phyloP scores from a whole-genome alignment of 2,113 vertebrate genomes.

The Vulpes vulpes region DNA sequence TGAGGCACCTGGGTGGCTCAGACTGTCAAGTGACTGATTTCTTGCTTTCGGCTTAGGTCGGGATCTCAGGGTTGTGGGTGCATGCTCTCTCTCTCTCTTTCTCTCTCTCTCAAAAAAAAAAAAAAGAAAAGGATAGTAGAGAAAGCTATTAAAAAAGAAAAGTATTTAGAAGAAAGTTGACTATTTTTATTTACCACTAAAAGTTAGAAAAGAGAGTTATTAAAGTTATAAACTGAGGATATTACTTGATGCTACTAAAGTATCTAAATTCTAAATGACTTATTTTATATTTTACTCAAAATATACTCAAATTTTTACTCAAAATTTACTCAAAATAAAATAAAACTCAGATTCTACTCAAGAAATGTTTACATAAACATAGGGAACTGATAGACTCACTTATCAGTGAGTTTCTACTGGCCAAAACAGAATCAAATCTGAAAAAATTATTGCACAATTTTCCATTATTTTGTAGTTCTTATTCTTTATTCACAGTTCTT shows the following conservation, averaged over 20 bases:
- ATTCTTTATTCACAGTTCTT: background rate
- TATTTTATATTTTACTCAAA: background rate
- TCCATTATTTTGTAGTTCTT: background rate
- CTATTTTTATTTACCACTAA: background rate
- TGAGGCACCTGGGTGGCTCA: background rate
- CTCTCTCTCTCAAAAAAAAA: background rate
- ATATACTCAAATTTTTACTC: no score
- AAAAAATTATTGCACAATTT: background rate
- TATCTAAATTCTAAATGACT: conserved; percentile 10
- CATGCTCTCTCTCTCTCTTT: no score
- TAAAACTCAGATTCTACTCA: background rate
- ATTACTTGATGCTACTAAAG: background rate
- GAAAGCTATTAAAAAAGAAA: background rate
- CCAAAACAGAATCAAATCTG: background rate
- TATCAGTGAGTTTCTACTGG: background rate
- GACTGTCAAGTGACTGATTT: no score
- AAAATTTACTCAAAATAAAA: background rate
- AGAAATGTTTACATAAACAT: background rate
- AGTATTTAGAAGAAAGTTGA: background rate
- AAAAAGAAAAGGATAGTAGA: background rate
- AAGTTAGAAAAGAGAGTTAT: background rate
- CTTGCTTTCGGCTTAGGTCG: no score
- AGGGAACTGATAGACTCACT: background rate
- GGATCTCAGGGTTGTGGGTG: no score
- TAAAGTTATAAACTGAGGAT: background rate